Evolutionary conservation across 1,140 invertebrate species (phyloP), one percentile per base, ranked within the genome.

Genomic region (Paracyclopina nana): DNA sequence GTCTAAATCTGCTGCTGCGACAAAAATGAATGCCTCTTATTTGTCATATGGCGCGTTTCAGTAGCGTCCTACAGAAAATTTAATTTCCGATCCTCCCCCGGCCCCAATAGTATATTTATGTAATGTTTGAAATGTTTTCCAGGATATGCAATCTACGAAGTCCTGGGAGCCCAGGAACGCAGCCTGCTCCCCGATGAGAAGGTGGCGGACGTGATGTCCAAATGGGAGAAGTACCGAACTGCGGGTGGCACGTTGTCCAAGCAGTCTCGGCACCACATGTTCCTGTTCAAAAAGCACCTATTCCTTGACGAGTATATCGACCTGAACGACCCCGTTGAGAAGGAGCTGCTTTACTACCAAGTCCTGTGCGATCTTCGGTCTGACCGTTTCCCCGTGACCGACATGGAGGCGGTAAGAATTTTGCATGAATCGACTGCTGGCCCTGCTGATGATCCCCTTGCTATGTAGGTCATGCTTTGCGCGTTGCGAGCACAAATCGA

Each of bases 261-360:
- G 8, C 44, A 54, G 26, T 29, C 27, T 29, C 46, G 50, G 2
- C 44, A 57, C 29, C 27, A 55, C 27, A 50, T 61, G 24, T 80
- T 85, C 61, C 67, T 85, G 22, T 80, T 84, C 60, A 83, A 94
- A 69, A 96, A 96, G 70, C 86, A 92, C 58, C 65, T 96, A 43
- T 91, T 94, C 68, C 72, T 81, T 57, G 83, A 78, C 67, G 76
- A 75, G 53, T 91, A 74, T 60, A 78, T 86, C 62, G 83, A 83
- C 64, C 67, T 77, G 55, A 77, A 75, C 49, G 83, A 88, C 66
- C 78, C 79, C 0, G 84, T 94, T 1, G 90, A 95, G 65, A 90
- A 92, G 64, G 87, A 95, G 65, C 67, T 96, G 20, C 63, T 96
- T n/a, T 92, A 92, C 65, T 85, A 94, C 68, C 90, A 96, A 68